These are phyloP conservation scores for Acleris cristana DNA, from an alignment of 2,888 invertebrate species.

Conservation along the genomic window DNA sequence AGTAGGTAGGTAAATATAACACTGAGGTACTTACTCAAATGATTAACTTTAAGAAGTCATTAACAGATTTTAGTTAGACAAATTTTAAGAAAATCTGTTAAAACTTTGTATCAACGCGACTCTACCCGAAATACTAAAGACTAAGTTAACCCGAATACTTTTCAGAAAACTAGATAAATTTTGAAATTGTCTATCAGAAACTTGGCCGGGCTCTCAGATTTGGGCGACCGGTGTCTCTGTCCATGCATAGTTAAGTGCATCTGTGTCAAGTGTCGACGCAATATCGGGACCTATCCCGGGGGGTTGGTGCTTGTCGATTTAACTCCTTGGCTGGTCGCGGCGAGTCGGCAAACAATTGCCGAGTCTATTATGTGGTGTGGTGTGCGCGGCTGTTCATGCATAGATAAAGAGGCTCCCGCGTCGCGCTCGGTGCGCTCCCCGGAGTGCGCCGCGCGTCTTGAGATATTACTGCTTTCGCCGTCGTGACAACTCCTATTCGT, in stretches of 20 bases:
- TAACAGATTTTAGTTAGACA: too few species aligned
- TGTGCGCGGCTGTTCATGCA: slow-evolving; percentile 60
- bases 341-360: slow-evolving; percentile 49
- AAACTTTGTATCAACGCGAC: slow-evolving; percentile 1
- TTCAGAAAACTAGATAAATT: slow-evolving; percentile 48
- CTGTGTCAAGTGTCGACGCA: slow-evolving; percentile 75
- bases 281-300: slow-evolving; percentile 62
- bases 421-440: slow-evolving; percentile 54
- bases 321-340: slow-evolving; percentile 62
- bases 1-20: too few species aligned
- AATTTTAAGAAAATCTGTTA: background rate
- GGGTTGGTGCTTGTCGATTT: slow-evolving; percentile 60
- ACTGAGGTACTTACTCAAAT: too few species aligned
- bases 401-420: slow-evolving; percentile 63
- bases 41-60: too few species aligned
- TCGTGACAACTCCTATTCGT: slow-evolving; percentile 57
- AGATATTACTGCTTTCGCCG: slow-evolving; percentile 62
- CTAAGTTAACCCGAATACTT: slow-evolving; percentile 23
- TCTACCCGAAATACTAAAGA: slow-evolving; percentile 20
- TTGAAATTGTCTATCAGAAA: slow-evolving; percentile 65
- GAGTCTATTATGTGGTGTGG: slow-evolving; percentile 41
- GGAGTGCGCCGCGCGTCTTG: slow-evolving; percentile 56
- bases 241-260: slow-evolving; percentile 81
- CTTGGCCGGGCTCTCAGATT: slow-evolving; percentile 65
- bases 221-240: slow-evolving; percentile 68